A percentile compares a stretch with the other conserved stretches of the same genome.
phyloP scores from a whole-genome alignment of 2,797 vertebrate genomes.

The Poecilia wingei region DNA sequence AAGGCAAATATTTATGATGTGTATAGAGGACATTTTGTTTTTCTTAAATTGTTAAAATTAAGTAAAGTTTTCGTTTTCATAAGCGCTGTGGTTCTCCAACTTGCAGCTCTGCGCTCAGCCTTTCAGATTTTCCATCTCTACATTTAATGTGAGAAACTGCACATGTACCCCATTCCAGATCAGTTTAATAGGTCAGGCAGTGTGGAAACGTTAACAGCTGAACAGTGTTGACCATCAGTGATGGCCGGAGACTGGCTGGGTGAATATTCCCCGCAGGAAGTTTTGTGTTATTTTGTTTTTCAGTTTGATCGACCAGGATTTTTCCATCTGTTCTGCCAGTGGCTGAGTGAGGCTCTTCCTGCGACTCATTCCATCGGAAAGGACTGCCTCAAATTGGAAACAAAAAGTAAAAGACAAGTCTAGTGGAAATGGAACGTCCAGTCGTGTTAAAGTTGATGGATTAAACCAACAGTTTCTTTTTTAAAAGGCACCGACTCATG shows the following conservation, averaged over 20 bases:
- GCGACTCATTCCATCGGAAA: slow-evolving; percentile 19
- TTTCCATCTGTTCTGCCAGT: slow-evolving; percentile 19
- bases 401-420: slow-evolving; percentile 3
- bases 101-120: slow-evolving; percentile 4
- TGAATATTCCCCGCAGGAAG: slow-evolving; percentile 4
- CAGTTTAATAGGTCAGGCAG: slow-evolving; percentile 21
- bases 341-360: slow-evolving; percentile 2
- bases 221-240: slow-evolving; percentile 10
- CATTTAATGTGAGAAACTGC: slow-evolving; percentile 18
- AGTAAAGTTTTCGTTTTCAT: background rate
- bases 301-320: slow-evolving; percentile 7
- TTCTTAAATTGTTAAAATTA: too few species aligned
- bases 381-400: slow-evolving; percentile 23
- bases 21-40: background rate
- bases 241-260: background rate
- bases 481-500: slow-evolving; percentile 1
- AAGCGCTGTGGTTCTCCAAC: background rate
- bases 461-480: slow-evolving; percentile 28
- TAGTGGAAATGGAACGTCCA: slow-evolving; percentile 17
- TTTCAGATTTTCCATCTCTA: slow-evolving; percentile 8
- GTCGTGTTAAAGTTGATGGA: slow-evolving; percentile 22
- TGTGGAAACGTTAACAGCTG: slow-evolving; percentile 14
- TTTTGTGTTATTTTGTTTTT: slow-evolving; percentile 9
- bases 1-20: slow-evolving; percentile 12
- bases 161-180: background rate